A percentile compares a stretch with the other conserved stretches of the same genome.
These are phyloP conservation scores for Manacus vitellinus DNA, from an alignment of 2,113 vertebrate genomes.

Conservation along the genomic window DNA sequence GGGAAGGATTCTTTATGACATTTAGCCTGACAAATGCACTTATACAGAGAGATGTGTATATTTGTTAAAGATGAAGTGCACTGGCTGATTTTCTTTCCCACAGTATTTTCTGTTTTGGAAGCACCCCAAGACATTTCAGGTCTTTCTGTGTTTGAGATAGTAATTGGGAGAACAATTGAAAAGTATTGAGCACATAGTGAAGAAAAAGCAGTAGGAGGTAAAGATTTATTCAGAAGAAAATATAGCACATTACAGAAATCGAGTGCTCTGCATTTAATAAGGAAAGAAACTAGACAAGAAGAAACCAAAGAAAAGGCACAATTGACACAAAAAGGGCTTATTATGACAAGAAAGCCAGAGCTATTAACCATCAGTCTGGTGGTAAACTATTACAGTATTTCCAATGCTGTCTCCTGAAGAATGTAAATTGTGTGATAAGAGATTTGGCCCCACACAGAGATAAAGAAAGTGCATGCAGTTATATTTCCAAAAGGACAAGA, in stretches of 20 bases:
- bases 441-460: conserved; percentile 2
- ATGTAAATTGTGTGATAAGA: conserved; percentile 19
- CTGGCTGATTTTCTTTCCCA: background rate
- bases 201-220: conserved; percentile 53
- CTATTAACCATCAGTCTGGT: conserved; percentile 5
- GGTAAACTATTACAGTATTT: conserved; percentile 31
- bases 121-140: conserved; percentile 11
- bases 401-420: background rate
- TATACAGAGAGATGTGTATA: background rate
- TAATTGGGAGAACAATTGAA: conserved; percentile 53
- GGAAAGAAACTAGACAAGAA: conserved; percentile 38
- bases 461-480: conserved; percentile 19
- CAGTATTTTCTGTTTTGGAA: conserved; percentile 3
- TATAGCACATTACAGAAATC: conserved; percentile 11
- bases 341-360: conserved; percentile 33
- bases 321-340: background rate
- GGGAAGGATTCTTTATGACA: background rate
- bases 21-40: conserved; percentile 4
- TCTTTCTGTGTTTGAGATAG: conserved; percentile 36
- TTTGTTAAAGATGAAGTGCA: conserved; percentile 24
- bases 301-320: conserved; percentile 30
- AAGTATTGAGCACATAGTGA: conserved; percentile 9
- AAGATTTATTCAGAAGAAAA: conserved; percentile 55
- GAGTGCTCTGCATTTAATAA: conserved; percentile 47
- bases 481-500: conserved; percentile 1